A percentile compares a stretch with the other conserved stretches of the same genome.
Conservation (phyloP, 2,113 vertebrate species). For the Poicephalus meyeri region DNA sequence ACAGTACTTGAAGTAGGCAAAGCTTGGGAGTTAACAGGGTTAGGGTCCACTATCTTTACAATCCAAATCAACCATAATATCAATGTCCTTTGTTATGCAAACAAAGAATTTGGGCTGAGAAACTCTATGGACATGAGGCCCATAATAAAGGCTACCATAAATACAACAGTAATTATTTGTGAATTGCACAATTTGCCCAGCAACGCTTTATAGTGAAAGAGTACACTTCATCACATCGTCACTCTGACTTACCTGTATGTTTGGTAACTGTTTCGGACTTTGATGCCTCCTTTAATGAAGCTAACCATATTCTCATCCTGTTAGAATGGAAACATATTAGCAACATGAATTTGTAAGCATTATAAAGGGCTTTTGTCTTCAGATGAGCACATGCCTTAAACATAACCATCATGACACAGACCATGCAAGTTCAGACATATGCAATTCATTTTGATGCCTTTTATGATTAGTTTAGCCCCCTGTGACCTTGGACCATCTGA, state of each 20-base stretch:
- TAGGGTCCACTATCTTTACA: background rate
- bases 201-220: background rate
- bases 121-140: background rate
- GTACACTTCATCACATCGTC: background rate
- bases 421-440: background rate
- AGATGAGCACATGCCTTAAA: background rate
- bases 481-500: background rate
- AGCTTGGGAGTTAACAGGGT: background rate
- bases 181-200: background rate
- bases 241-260: constrained; percentile 88
- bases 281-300: constrained; percentile 98
- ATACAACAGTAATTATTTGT: background rate
- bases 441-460: background rate
- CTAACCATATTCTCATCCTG: constrained; percentile 99
- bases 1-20: background rate
- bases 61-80: background rate
- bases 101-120: background rate
- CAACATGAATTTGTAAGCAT: background rate
- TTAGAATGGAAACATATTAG: constrained; percentile 20
- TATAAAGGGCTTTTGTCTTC: background rate
- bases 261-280: constrained; percentile 97
- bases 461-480: background rate
- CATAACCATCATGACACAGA: background rate
- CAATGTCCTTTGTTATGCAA: background rate
- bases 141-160: background rate